phyloP scores from a whole-genome alignment of 1,140 invertebrate species.

The Procambarus clarkii region DNA sequence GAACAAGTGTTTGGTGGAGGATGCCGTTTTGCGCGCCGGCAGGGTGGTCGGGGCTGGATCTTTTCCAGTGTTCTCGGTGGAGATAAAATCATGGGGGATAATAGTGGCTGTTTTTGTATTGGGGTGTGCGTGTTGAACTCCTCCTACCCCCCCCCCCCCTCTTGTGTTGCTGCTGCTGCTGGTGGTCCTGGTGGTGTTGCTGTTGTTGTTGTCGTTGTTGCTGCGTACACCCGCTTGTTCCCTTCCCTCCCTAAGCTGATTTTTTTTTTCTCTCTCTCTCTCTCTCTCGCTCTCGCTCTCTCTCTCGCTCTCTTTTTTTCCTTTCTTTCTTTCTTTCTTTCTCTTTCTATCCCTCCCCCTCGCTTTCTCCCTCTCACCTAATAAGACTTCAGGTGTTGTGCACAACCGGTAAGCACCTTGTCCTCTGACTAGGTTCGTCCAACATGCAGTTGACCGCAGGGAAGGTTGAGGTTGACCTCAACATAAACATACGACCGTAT shows the following conservation, averaged over 20 bases:
- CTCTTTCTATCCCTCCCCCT: not conserved
- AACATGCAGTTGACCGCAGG: no score
- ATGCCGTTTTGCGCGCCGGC: not conserved
- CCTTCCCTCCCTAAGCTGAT: no score
- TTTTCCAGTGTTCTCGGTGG: not conserved
- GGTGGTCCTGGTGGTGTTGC: no score
- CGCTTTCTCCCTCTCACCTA: conserved; percentile 2
- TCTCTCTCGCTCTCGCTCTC: conserved; percentile 32
- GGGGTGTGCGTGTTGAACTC: not conserved
- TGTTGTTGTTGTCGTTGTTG: no score
- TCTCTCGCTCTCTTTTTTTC: not conserved
- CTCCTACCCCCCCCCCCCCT: not conserved
- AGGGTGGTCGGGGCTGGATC: not conserved
- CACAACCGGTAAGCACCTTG: no score
- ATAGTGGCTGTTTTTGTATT: not conserved
- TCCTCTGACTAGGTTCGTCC: no score
- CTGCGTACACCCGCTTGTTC: no score
- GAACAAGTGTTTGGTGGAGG: no score
- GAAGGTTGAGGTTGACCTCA: no score
- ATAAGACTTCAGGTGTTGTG: no score
- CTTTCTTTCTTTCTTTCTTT: not conserved
- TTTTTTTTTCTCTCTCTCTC: conserved; percentile 41
- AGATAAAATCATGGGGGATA: not conserved
- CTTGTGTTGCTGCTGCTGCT: no score
- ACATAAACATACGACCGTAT: no score